Evolutionary conservation across 2,797 vertebrate genomes (phyloP), one percentile per base, ranked within the genome.

Genomic region (Betta splendens): DNA sequence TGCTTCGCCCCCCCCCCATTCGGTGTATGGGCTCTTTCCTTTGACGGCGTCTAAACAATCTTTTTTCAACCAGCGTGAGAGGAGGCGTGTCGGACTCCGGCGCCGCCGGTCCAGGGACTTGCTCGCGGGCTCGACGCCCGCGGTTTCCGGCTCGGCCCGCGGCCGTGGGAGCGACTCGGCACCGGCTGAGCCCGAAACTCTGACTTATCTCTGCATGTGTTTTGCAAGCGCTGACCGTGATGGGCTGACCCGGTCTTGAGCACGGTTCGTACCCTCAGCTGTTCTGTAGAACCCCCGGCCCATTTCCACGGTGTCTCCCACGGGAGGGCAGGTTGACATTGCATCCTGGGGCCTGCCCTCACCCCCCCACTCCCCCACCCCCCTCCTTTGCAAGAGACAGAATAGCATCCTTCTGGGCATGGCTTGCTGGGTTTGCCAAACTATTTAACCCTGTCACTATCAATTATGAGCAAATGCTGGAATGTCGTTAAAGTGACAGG

Each of bases 371-470:
- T 22, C 21, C 3, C 1, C 9, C 11, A 36, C 21, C 7, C 37
- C 23, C 32, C 40, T 62, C 79, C 77, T 75, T 83, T 90, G 87
- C 89, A 85, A 89, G 87, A 90, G 72, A 88, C 81, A 69, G 77
- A 75, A 80, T 80, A 75, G 87, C 86, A 91, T 91, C 89, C 74
- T 80, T 80, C 69, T 56, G 50, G 90, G 92, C 91, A 93, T 93
- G 92, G 90, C 92, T 91, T 92, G 89, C 85, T 89, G 89, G 84
- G 80, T 76, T 90, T 88, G 89, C 88, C 90, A 89, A 91, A 89
- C 73, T 84, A 85, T 84, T 81, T 85, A 84, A 82, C 75, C 82
- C 89, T 88, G 89, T 92, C 86, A 84, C 85, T 75, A 78, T 78
- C 72, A 84, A 85, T 84, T 83, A 87, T 81, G 75, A 91, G 85